Evolutionary conservation across 2,888 invertebrate genomes (phyloP), one percentile per base, ranked within the genome.

Genomic region (Cataglyphis altisquamis): DNA sequence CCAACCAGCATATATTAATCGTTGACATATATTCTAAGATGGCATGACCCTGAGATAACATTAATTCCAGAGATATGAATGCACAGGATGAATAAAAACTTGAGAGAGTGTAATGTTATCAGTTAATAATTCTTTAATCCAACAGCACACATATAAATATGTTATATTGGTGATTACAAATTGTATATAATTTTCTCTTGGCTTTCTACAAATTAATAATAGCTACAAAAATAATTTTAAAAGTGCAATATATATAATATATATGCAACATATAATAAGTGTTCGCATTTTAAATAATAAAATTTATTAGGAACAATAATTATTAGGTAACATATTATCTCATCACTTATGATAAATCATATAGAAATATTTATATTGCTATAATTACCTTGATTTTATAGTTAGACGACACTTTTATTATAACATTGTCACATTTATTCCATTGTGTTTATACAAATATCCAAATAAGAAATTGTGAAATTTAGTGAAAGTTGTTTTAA

Each of bases 41-140:
- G 86, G 36, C 82, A 63, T 91, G 93, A 93, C 93, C 92, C 90
- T 90, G 85, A 91, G 92, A 93, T 93, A 92, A 92, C 87, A 89
- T 80, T 75, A 67, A 75, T 36, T 77, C 67, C 78, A 68, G 63
- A 74, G 68, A 83, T 75, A 75, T 21, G 21, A 21, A 21, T 21
- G 21, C 5, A 32, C 29, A 48, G 25, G 15, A 4, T 12, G 63
- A 39, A 62, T 52, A 77, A 55, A 73, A 41, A 77, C 29, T 41
- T 62, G 12, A 60, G 73, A 80, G 36, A 70, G 57, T 72, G 45
- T 48, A 60, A n/a, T 5, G 60, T 80, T 80, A 80, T 80, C 78
- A 60, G 73, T 36, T 60, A 48, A 80, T 60, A 8, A 32, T 60
- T 45, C 57, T 73, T 57, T 68, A 32, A 77, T 68, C 45, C 73